Evolutionary conservation across 2,797 vertebrate genomes (phyloP), one percentile per base, ranked within the genome.

Genomic region (Propithecus deckenii): DNA sequence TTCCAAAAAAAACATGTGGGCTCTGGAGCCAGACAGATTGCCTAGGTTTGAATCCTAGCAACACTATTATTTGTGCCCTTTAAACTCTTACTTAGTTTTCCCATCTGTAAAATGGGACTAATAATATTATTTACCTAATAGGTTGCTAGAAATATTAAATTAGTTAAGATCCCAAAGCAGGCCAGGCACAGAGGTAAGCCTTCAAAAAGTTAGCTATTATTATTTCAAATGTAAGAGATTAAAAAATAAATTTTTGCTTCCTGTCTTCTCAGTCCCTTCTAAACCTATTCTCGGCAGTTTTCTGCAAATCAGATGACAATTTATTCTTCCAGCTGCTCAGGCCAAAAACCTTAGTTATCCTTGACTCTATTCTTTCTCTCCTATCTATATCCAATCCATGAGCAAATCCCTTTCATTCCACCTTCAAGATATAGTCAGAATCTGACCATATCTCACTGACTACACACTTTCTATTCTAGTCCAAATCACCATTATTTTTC

Each of bases 181-280:
- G 52, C 18, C 43, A 78, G 69, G 38, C 57, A 96, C 67, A 86
- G 8, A 78, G 75, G 50, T 89, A 76, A 76, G 35, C 15, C 48
- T 86, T 92, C 32, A 61, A 57, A 93, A 89, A 80, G 46, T 84
- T 80, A 81, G 80, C 52, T 76, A 83, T 41, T 89, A 92, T 69
- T 95, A 92, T 74, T 86, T 92, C 38, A 94, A 83, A 86, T 3
- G 57, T 86, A 78, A 10, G 23, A 93, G 52, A 59, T 35, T 59
- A 18, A 46, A 75, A 95, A 80, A 69, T 10, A 78, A 87, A 57
- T 52, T 61, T 88, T 69, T 63, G 41, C 12, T 76, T 89, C 48
- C 61, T 94, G 48, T 48, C 46, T 38, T 76, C 52, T 28, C 17
- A 50, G 2, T 78, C 18, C 52, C 35, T 90, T 80, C 41, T 23